A percentile compares a stretch with the other conserved stretches of the same genome.
These are phyloP conservation scores for Hycleus phaleratus DNA, from an alignment of 1,140 invertebrate genomes.

Conservation along the genomic window DNA sequence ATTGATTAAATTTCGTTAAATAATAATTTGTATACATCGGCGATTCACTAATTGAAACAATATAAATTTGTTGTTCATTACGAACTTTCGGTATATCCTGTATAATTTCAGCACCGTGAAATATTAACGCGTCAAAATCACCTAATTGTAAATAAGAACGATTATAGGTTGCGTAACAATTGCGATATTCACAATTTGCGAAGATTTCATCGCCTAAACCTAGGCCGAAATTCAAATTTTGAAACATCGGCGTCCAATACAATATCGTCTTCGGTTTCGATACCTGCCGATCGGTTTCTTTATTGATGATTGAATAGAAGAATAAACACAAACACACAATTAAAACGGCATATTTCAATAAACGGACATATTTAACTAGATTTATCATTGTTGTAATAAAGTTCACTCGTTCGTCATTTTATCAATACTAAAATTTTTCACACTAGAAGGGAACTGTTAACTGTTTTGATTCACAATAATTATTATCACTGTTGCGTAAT, in stretches of 20 bases:
- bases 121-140: slow-evolving; percentile 17
- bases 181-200: slow-evolving; percentile 12
- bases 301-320: neutral
- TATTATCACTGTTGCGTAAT: too few relatives aligned
- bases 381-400: neutral
- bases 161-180: slow-evolving; percentile 15
- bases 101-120: slow-evolving; percentile 9
- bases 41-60: slow-evolving; percentile 16
- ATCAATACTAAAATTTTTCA: too few relatives aligned
- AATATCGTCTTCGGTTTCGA: slow-evolving; percentile 4
- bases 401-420: too few relatives aligned
- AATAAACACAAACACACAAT: neutral
- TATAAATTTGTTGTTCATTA: slow-evolving; percentile 10
- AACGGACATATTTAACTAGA: neutral
- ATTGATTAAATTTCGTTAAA: neutral
- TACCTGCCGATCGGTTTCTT: neutral
- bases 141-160: slow-evolving; percentile 3
- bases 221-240: slow-evolving; percentile 3
- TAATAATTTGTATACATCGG: slow-evolving; percentile 5
- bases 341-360: neutral
- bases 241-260: slow-evolving; percentile 21
- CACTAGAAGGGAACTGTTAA: too few relatives aligned
- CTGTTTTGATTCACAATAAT: too few relatives aligned
- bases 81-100: slow-evolving; percentile 11
- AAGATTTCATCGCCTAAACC: slow-evolving; percentile 16